Evolutionary conservation across 2,797 vertebrate species (phyloP), one percentile per base, ranked within the genome.

Genomic region (Anabas testudineus): DNA sequence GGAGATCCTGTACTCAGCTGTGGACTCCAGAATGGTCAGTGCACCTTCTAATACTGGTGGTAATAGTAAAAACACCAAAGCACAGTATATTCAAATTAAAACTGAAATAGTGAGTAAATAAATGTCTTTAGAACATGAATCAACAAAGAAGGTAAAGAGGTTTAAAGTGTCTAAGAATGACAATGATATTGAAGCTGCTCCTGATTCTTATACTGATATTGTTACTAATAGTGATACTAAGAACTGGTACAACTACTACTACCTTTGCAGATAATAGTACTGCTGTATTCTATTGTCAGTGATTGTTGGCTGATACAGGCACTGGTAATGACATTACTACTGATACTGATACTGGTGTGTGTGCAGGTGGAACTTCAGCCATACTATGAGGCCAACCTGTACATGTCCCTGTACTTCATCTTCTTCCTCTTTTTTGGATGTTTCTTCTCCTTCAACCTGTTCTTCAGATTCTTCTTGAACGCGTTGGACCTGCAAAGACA

Each of bases 391-490:
- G 18, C 56, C 57, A 96, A 95, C 76, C 0, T 94, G 45, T 96
- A 95, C 87, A 95, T 95, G 88, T 96, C 95, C 78, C 57, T 97
- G 26, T 98, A 95, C 83, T 96, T 97, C 0, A 94, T 98, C 74
- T 90, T 94, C 88, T 97, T 98, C 91, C 94, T 96, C 88, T 95
- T 97, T 88, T 94, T 97, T 0, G 95, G 95, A 0, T 93, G 93
- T 51, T 98, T 98, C 91, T 97, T 97, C 90, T 96, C 94, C 8
- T 91, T 96, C 67, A 97, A 95, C 81, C 92, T 97, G 67, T 96
- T 99, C 84, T 96, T 98, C 0, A 96, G 96, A 0, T 93, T 95
- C 85, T 95, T 98, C 88, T 95, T 99, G 0, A 93, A 97, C 81
- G 94, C 36, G 0, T 9, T 73, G 28, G n/a, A 96, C 74, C 95